Evolutionary conservation across 2,113 vertebrate species (phyloP).

Genomic region (Coryphaenoides rupestris): DNA sequence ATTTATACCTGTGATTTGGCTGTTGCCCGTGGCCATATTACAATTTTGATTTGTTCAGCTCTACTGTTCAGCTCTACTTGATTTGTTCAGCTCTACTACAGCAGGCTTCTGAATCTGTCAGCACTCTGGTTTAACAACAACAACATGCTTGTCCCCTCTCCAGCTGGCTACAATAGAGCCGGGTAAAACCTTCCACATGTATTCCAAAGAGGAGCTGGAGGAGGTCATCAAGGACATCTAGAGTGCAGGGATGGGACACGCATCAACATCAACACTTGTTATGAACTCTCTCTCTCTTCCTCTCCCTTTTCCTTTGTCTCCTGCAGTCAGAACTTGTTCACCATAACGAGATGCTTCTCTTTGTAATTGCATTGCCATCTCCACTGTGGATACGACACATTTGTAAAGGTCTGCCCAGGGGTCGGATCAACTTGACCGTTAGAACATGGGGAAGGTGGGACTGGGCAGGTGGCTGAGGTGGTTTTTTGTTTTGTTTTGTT

Average conservation of each 20-base stretch:
- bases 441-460: slow-evolving; percentile 20
- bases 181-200: slow-evolving; percentile 97
- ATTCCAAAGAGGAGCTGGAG: slow-evolving; percentile 96
- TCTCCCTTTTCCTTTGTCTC: slow-evolving; percentile 24
- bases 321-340: slow-evolving; percentile 45
- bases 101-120: no score
- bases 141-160: slow-evolving; percentile 35
- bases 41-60: no score
- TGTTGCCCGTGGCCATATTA: no score
- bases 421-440: slow-evolving; percentile 42
- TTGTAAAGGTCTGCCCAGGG: slow-evolving; percentile 56
- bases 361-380: slow-evolving; percentile 51
- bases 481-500: slow-evolving; percentile 63
- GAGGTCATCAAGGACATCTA: slow-evolving; percentile 98
- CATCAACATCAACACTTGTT: slow-evolving; percentile 42
- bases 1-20: no score
- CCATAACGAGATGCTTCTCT: slow-evolving; percentile 49
- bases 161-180: slow-evolving; percentile 94
- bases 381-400: slow-evolving; percentile 46
- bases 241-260: slow-evolving; percentile 37
- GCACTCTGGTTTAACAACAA: not conserved
- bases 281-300: slow-evolving; percentile 41
- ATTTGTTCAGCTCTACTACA: no score
- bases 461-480: slow-evolving; percentile 21
- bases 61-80: no score